Base-by-base conservation (phyloP, 37 sponge, comb jelly and placozoan genomes). In the Cliona cf. orientalis region DNA sequence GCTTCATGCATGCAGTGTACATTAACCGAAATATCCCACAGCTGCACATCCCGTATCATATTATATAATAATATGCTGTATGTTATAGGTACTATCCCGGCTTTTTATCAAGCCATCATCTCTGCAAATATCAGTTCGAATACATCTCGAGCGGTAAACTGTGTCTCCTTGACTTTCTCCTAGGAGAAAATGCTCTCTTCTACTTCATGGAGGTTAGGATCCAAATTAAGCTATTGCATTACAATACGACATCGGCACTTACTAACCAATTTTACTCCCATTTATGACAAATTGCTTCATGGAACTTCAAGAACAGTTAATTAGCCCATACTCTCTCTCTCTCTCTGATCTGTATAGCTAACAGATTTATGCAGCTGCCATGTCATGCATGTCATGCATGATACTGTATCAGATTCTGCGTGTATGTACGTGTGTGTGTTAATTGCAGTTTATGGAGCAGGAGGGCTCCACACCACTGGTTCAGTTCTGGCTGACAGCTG, bases 401-500 rank as follows among this genome's bases (percentile, higher is more conserved):
- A 14, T 49, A 49, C 14, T 49, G 53, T 49, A 49, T 49, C 14
- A 49, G 9, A 49, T 49, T 49, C 9, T 49, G 53, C 53, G 14
- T 49, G 53, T 19, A 49, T 14, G 14, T 49, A 14, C 53, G 14
- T 49, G 53, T 19, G 14, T 14, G 14, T 49, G 53, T 14, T 19
- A 9, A 49, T 19, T 58, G 36, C 63, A 91, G 91, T 91, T 72
- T 45, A 76, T 91, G 83, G 91, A 91, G 58, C 72, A 62, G 34
- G 88, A 91, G 40, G 42, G 37, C 62, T 65, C 68, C 22, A 28
- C 68, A 12, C 32, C 72, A 23, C 58, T 87, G 19, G 67, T 91
- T 14, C 86, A 91, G 43, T 91, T 91, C 84, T 91, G 91, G 91
- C 46, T 80, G 57, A 86, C 58, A 37, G 82, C 88, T 35, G 88